Evolutionary conservation across 2,113 vertebrate genomes (phyloP).

Genomic region (Tichodroma muraria): DNA sequence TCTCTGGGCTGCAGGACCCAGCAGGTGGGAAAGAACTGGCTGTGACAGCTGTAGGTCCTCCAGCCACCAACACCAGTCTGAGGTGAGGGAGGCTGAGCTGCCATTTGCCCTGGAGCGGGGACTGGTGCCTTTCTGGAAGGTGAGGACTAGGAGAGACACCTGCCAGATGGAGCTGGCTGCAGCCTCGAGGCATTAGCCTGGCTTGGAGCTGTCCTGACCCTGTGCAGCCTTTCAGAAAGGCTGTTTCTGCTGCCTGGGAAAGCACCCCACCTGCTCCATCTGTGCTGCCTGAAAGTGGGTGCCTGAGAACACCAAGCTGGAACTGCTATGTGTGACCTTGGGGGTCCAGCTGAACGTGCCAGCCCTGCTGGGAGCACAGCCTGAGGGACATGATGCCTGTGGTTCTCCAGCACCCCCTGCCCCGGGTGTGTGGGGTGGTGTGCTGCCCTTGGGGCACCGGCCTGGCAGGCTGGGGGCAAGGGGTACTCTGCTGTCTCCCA

Average conservation of each 20-base stretch:
- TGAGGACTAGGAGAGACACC: neutral
- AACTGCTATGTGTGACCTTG: fast-evolving
- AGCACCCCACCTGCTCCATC: neutral
- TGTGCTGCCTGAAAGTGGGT: neutral
- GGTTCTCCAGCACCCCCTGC: neutral
- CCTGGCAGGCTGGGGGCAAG: neutral
- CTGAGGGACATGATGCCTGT: fast-evolving
- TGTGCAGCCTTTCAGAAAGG: neutral
- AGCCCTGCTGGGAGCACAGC: neutral
- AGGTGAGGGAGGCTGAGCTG: neutral
- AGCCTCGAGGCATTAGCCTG: neutral
- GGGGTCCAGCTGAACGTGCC: neutral
- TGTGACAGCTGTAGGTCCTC: neutral
- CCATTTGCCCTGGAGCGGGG: neutral
- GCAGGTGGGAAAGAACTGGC: neutral
- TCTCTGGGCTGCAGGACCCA: neutral
- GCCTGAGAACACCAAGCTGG: neutral
- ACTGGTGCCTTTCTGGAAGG: neutral
- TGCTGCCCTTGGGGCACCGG: neutral
- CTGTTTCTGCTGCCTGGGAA: neutral
- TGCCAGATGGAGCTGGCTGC: neutral
- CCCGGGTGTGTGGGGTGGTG: fast-evolving
- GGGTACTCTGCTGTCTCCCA: neutral
- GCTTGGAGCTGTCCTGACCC: neutral
- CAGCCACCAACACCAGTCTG: neutral